Conservation (phyloP, 2,888 invertebrate genomes). For the Drosophila stalkeri region DNA sequence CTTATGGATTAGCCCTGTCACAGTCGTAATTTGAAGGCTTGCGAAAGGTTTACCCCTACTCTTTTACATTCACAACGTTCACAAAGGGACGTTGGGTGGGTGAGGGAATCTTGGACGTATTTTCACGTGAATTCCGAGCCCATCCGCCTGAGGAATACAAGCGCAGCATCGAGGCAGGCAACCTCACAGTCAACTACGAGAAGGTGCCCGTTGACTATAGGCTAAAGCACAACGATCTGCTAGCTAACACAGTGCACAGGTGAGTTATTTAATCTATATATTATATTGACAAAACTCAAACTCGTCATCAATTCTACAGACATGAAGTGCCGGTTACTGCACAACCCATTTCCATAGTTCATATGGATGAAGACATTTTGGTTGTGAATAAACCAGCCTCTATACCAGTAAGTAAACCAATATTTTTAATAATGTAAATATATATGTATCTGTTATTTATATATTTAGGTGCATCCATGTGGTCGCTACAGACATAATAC, state of each 20-base stretch:
- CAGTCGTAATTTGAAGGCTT: conserved; percentile 86
- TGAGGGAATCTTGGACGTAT: conserved; percentile 95
- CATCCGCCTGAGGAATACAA: conserved; percentile 96
- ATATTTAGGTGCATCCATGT: conserved; percentile 96
- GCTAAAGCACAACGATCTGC: conserved; percentile 95
- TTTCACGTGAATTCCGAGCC: conserved; percentile 95
- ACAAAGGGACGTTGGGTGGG: conserved; percentile 98
- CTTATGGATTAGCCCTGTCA: conserved; percentile 23
- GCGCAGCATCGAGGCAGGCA: conserved; percentile 94
- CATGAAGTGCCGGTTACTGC: conserved; percentile 99
- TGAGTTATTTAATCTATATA: conserved; percentile 83
- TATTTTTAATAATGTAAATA: neutral
- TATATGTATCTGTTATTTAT: neutral
- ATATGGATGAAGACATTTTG: conserved; percentile 98
- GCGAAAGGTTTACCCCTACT: conserved; percentile 97
- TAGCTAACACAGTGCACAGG: conserved; percentile 97
- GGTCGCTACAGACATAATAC: conserved; percentile 99
- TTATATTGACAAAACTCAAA: conserved; percentile 53
- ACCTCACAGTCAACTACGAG: conserved; percentile 96
- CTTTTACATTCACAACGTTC: conserved; percentile 97
- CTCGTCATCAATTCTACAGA: conserved; percentile 88
- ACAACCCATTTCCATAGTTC: conserved; percentile 97
- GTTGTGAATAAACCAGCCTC: conserved; percentile 99
- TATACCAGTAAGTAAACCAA: conserved; percentile 94
- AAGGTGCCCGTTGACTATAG: conserved; percentile 95